These are phyloP conservation scores for Pachyuromys duprasi DNA, from an alignment of 2,797 vertebrate genomes.

Conservation along the genomic window DNA sequence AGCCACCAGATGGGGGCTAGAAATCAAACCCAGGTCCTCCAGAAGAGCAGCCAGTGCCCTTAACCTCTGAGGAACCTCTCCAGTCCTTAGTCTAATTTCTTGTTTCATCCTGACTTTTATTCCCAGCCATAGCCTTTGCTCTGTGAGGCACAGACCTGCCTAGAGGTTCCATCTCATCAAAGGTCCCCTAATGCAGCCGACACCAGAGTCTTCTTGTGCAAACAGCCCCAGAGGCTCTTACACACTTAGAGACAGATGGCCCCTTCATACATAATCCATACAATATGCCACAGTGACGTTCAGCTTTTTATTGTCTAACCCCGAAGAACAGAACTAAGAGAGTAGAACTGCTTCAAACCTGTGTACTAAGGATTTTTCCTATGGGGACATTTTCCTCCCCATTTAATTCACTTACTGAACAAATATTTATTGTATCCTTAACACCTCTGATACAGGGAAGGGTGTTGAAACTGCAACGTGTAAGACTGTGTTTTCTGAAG, in stretches of 20 bases:
- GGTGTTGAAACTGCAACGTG: background rate
- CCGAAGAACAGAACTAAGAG: background rate
- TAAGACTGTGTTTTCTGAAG: background rate
- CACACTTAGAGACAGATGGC: background rate
- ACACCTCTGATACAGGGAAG: background rate
- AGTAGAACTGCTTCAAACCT: background rate
- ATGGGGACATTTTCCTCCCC: background rate
- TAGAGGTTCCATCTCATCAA: background rate
- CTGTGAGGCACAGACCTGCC: background rate
- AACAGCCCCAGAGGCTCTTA: background rate
- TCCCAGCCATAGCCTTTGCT: background rate
- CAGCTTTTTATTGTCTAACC: background rate
- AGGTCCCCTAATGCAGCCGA: background rate
- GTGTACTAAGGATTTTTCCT: background rate
- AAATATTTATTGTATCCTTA: background rate
- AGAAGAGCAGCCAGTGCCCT: background rate
- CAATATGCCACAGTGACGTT: background rate
- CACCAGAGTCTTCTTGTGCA: background rate
- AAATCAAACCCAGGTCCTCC: background rate
- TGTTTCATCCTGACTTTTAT: background rate
- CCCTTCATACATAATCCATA: background rate
- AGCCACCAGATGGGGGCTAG: background rate
- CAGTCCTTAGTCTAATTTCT: background rate
- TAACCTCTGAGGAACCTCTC: background rate
- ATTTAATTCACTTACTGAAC: constrained; percentile 5